A percentile compares a stretch with the other conserved stretches of the same genome.
phyloP scores from a whole-genome alignment of 2,797 vertebrate species.

The Buphagus erythrorhynchus region DNA sequence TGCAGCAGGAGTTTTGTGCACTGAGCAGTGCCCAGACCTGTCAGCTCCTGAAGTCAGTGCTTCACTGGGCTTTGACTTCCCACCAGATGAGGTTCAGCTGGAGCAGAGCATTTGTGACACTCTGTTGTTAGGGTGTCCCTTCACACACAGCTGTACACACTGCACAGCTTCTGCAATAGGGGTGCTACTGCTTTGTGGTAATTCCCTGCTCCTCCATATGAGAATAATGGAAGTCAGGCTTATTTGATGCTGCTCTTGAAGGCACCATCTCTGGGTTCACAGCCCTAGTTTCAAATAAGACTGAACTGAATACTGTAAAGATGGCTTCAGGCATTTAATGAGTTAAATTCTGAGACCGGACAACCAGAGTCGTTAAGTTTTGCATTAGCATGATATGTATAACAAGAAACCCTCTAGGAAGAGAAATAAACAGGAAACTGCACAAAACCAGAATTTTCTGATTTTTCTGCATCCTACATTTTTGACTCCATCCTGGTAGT shows the following conservation, averaged over 20 bases:
- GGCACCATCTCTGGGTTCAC: not conserved
- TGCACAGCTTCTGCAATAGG: not conserved
- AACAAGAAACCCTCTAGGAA: not conserved
- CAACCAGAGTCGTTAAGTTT: rapidly evolving
- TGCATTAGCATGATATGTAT: not conserved
- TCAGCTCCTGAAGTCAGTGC: not conserved
- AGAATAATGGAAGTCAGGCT: not conserved
- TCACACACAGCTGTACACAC: not conserved
- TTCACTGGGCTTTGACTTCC: not conserved
- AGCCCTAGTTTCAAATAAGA: not conserved
- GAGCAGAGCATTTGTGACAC: not conserved
- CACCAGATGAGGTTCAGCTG: not conserved
- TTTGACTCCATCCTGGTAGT: not conserved
- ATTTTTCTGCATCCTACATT: not conserved
- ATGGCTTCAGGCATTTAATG: not conserved
- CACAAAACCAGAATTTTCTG: not conserved
- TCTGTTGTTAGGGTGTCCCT: not conserved
- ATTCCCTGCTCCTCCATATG: not conserved
- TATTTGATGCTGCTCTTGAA: not conserved
- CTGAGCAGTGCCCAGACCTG: not conserved
- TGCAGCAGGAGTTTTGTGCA: not conserved
- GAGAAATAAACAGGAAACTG: not conserved
- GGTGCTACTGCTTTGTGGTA: not conserved
- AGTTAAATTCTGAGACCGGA: not conserved
- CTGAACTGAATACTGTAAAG: not conserved